Evolutionary conservation across 2,113 vertebrate species (phyloP).

Genomic region (Rhinichthys klamathensis): DNA sequence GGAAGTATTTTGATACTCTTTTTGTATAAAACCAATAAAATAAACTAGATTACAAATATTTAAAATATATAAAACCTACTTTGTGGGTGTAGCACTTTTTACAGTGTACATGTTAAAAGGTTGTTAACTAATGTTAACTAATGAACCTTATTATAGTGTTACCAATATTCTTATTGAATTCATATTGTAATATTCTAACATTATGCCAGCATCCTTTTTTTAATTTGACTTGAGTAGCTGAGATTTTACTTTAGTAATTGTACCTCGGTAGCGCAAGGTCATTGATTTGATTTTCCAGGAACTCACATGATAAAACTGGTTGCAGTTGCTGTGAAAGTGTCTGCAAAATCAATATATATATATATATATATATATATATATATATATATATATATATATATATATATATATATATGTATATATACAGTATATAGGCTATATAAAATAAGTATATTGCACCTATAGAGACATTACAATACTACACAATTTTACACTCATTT

Average conservation of each 20-base stretch:
- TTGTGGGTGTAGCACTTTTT: too few species aligned
- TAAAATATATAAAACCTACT: too few species aligned
- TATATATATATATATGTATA: not conserved
- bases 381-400: not conserved
- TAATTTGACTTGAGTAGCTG: not conserved
- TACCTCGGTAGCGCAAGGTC: not conserved
- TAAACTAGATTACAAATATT: too few species aligned
- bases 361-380: too few species aligned
- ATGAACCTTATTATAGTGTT: too few species aligned
- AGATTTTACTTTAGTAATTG: not conserved
- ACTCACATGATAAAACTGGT: not conserved
- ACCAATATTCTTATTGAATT: too few species aligned
- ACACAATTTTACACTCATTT: not conserved
- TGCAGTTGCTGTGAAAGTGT: not conserved
- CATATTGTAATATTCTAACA: not conserved
- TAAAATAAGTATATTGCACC: too few species aligned
- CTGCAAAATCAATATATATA: constrained; percentile 6
- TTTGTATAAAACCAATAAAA: too few species aligned
- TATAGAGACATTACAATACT: too few species aligned
- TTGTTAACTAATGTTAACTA: not conserved
- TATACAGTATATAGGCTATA: too few species aligned
- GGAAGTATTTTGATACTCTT: too few species aligned
- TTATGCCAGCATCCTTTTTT: not conserved
- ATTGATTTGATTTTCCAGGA: not conserved
- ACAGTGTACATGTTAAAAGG: not conserved